phyloP scores from a whole-genome alignment of 2,888 invertebrate genomes.

The Eilema depressum region DNA sequence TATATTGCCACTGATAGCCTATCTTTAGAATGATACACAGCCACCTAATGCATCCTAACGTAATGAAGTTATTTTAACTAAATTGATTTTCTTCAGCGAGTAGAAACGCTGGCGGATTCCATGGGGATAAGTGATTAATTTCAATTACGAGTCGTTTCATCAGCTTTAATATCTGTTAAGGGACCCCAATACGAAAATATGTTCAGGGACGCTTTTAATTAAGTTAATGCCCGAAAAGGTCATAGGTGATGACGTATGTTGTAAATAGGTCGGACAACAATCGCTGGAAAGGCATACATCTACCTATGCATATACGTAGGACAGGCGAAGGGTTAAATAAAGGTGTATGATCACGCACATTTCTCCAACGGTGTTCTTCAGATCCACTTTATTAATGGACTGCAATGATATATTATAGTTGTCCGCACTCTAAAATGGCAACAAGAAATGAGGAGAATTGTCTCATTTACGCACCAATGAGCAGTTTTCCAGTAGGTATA shows the following conservation, averaged over 20 bases:
- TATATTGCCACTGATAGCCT: background rate
- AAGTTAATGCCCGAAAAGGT: conserved; percentile 8
- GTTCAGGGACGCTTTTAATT: conserved; percentile 12
- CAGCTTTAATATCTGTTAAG: conserved; percentile 28
- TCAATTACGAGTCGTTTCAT: conserved; percentile 33
- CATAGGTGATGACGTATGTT: conserved; percentile 4
- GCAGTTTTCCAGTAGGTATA: too few species aligned
- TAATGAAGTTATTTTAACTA: background rate
- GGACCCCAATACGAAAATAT: conserved; percentile 21
- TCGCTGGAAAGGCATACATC: background rate
- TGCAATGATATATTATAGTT: too few species aligned
- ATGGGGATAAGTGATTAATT: conserved; percentile 27
- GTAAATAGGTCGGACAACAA: background rate
- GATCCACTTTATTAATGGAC: too few species aligned
- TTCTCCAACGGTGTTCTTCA: background rate
- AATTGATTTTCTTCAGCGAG: conserved; percentile 12
- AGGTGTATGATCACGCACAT: background rate
- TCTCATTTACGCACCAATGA: too few species aligned
- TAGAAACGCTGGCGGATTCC: background rate
- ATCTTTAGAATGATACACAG: background rate
- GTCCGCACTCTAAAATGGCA: too few species aligned
- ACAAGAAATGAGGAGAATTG: too few species aligned
- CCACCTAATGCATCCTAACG: background rate
- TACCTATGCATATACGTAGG: background rate
- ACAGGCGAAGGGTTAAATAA: background rate